Evolutionary conservation across 2,113 vertebrate genomes (phyloP), one percentile per base, ranked within the genome.

Genomic region (Prochilodus magdalenae): DNA sequence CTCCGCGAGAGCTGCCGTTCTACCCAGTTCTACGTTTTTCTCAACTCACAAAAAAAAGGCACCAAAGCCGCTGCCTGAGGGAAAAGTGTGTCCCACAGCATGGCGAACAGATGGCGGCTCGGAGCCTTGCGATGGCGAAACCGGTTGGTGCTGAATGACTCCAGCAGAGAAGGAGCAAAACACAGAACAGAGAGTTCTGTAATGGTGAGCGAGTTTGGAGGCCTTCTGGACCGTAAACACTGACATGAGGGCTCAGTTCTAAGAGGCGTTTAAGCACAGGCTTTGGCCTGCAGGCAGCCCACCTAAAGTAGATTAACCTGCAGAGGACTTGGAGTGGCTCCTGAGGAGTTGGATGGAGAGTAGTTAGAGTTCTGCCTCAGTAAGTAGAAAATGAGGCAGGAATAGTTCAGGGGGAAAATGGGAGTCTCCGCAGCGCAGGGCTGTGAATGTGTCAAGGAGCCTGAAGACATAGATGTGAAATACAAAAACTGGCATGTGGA

Each of bases 101-200:
- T 29, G 24, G 60, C 8, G 74, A 81, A 78, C 85, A 86, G 85
- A 86, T 86, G 84, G 85, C 29, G 57, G 40, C 83, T 75, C 62
- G 73, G 65, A 80, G 72, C 40, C 83, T 63, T 73, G 33, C 65
- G 29, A 67, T 30, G 71, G 49, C 60, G 73, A 47, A 79, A 76
- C 73, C 55, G 12, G 76, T 63, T 67, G 71, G 66, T 27, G 80
- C 84, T 80, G 80, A 71, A 79, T 75, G 71, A 80, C 85, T 83
- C 85, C 85, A 84, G 69, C 78, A 86, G 82, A 73, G 82, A 77
- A 69, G 26, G 63, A 59, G 77, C 76, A 63, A 75, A 65, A 80
- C 78, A 79, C 72, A 63, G 78, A 85, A 83, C 84, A 83, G 63
- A 24, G 73, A 86, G 82, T 81, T 86, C 85, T 83, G 27, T 74